Percentiles rank a stretch among this genome's conserved stretches.
Evolutionary conservation across 2,797 vertebrate species (phyloP).

Genomic region (Tarsius wallacei): DNA sequence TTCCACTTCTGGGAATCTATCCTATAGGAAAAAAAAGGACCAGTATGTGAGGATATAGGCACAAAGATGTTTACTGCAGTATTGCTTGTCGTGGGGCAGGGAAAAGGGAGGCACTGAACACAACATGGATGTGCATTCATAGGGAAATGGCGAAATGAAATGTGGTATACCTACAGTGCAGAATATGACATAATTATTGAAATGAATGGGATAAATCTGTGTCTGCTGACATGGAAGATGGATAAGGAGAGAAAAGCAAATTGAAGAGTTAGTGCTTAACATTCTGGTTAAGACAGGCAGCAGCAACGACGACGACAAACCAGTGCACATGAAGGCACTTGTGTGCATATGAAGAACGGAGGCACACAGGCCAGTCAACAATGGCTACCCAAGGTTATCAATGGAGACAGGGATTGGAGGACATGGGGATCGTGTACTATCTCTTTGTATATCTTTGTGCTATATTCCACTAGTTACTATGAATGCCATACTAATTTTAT

Average conservation of each 20-base stretch:
- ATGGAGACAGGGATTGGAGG: not conserved
- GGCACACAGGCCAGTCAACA: not conserved
- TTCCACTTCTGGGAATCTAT: conserved; percentile 88
- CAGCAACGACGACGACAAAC: not conserved
- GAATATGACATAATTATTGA: not conserved
- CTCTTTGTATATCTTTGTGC: not conserved
- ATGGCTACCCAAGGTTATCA: not conserved
- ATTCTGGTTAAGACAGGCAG: not conserved
- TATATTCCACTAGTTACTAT: not conserved
- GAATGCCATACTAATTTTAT: not conserved
- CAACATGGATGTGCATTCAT: not conserved
- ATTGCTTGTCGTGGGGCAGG: not conserved
- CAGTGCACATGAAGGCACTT: rapidly evolving
- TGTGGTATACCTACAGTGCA: not conserved
- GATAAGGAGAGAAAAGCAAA: not conserved
- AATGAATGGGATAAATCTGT: not conserved
- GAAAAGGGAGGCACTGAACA: not conserved
- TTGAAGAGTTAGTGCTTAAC: not conserved
- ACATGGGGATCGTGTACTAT: not conserved
- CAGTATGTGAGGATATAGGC: conserved; percentile 73
- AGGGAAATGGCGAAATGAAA: conserved; percentile 14
- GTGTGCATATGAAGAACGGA: rapidly evolving
- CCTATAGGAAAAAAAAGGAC: conserved; percentile 85
- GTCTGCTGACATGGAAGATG: not conserved
- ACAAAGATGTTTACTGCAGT: conserved; percentile 62